These are phyloP conservation scores for Dynastes tityus DNA, from an alignment of 2,888 invertebrate genomes.

Conservation along the genomic window DNA sequence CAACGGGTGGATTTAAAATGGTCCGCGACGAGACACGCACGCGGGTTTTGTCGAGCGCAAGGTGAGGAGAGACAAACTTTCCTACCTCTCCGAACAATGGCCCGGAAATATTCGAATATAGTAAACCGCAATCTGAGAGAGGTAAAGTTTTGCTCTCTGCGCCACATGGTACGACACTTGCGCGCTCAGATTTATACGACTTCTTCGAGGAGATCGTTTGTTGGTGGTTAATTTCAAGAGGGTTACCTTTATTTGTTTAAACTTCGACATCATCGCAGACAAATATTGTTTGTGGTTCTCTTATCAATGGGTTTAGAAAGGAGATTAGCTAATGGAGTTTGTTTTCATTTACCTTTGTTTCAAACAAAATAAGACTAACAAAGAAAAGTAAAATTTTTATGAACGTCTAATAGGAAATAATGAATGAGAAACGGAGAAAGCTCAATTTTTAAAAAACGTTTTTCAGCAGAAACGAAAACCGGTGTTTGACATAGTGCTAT, in stretches of 20 bases:
- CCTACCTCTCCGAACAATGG: conserved; percentile 62
- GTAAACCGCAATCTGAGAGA: conserved; percentile 57
- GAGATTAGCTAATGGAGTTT: too few relatives aligned
- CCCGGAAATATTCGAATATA: conserved; percentile 61
- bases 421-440: too few relatives aligned
- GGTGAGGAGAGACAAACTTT: conserved; percentile 57
- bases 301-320: too few relatives aligned
- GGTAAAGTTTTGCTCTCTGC: conserved; percentile 25
- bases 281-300: too few relatives aligned
- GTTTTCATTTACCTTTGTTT: too few relatives aligned
- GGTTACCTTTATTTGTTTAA: neutral
- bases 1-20: conserved; percentile 2
- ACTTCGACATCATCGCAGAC: too few relatives aligned
- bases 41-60: conserved; percentile 27
- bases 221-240: neutral
- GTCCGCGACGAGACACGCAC: conserved; percentile 34
- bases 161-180: conserved; percentile 45
- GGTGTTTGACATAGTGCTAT: too few relatives aligned
- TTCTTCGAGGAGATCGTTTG: neutral
- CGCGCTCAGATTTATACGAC: neutral
- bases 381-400: too few relatives aligned
- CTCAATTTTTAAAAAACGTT: too few relatives aligned
- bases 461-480: too few relatives aligned
- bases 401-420: too few relatives aligned
- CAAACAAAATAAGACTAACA: too few relatives aligned